phyloP scores from a whole-genome alignment of 1,140 invertebrate genomes.

The Lepidurus packardi region DNA sequence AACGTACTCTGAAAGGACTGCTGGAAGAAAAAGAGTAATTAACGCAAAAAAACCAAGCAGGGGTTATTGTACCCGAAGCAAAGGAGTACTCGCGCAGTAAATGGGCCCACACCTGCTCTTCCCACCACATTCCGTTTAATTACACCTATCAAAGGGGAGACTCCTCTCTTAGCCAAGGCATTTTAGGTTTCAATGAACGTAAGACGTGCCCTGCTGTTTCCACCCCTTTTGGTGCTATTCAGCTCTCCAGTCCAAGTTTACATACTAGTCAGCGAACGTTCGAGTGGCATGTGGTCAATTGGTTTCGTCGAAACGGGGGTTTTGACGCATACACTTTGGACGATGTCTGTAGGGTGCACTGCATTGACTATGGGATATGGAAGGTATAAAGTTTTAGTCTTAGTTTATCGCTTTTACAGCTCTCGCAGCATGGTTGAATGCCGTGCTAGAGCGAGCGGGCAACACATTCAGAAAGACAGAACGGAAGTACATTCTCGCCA shows the following conservation, averaged over 20 bases:
- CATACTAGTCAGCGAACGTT: not conserved
- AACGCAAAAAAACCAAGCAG: not conserved
- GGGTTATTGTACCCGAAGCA: not conserved
- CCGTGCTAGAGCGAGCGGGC: not conserved
- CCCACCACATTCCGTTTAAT: not conserved
- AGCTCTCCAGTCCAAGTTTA: not conserved
- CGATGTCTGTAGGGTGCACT: not conserved
- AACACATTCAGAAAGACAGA: not conserved
- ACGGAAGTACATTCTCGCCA: conserved; percentile 8
- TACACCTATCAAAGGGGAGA: not conserved
- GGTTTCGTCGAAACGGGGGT: not conserved
- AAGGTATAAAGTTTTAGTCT: not conserved
- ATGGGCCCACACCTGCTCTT: not conserved
- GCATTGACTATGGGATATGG: not conserved
- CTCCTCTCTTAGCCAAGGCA: not conserved
- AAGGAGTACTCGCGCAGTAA: not conserved
- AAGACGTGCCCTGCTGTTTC: not conserved
- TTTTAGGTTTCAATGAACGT: not conserved
- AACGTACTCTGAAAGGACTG: too few relatives aligned
- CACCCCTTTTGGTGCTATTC: not conserved
- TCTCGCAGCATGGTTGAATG: not conserved
- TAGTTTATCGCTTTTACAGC: conserved; percentile 7
- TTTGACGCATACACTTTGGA: not conserved
- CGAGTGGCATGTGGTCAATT: conserved; percentile 1
- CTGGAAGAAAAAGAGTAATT: too few relatives aligned